Percentiles rank a stretch among this genome's conserved stretches.
Conservation (phyloP, 1,140 invertebrate species). For the Brachionus paranguensis region DNA sequence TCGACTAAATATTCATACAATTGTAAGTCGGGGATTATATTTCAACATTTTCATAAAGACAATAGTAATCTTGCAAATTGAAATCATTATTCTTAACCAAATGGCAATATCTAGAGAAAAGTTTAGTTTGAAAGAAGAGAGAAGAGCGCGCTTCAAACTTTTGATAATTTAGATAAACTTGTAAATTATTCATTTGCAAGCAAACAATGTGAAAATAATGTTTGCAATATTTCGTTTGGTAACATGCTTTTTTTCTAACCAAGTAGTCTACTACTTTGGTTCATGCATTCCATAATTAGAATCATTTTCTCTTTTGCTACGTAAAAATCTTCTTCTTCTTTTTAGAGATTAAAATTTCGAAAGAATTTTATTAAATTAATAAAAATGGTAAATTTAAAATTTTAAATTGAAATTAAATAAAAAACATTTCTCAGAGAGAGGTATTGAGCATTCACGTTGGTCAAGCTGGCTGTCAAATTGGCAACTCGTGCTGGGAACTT, state of each 20-base stretch:
- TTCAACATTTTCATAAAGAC: background rate
- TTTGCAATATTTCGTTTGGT: background rate
- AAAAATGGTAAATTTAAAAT: background rate
- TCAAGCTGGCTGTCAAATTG: conserved; percentile 76
- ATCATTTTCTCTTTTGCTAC: background rate
- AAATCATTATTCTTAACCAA: background rate
- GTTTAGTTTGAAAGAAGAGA: background rate
- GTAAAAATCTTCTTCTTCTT: background rate
- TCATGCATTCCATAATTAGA: background rate
- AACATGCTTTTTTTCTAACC: background rate
- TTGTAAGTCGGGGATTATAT: background rate
- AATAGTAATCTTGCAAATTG: background rate
- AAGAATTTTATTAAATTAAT: conserved; percentile 3
- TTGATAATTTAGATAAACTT: conserved; percentile 3
- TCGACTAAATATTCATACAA: background rate
- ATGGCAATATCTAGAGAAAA: background rate
- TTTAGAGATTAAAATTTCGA: conserved; percentile 15
- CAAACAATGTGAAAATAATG: background rate
- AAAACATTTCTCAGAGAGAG: conserved; percentile 56
- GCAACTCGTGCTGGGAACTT: conserved; percentile 69
- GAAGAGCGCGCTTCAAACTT: background rate
- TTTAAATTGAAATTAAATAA: background rate
- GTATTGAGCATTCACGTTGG: conserved; percentile 76
- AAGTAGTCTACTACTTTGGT: background rate
- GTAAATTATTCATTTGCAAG: conserved; percentile 17